These are phyloP conservation scores for Saccopteryx leptura DNA, from an alignment of 2,113 vertebrate species.

Conservation along the genomic window DNA sequence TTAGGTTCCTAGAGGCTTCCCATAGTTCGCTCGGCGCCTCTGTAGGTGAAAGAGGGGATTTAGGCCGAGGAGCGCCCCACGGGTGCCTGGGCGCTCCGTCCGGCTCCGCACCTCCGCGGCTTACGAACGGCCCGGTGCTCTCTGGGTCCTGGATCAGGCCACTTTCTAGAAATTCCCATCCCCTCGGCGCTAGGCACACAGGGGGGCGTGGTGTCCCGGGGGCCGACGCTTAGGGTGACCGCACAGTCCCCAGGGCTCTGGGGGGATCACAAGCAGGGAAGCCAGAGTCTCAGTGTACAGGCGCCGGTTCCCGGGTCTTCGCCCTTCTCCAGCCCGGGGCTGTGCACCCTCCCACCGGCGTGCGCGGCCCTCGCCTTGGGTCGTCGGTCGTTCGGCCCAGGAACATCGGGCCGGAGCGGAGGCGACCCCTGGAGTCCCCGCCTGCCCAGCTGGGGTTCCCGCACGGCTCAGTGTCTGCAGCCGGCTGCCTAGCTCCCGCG, in stretches of 20 bases:
- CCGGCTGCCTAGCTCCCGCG: background rate
- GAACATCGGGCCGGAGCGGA: background rate
- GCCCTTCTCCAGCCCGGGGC: too few relatives aligned
- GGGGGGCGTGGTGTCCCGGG: background rate
- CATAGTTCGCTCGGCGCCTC: background rate
- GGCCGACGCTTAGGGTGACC: background rate
- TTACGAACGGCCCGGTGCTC: background rate
- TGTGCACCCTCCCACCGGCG: background rate
- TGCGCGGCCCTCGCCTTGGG: background rate
- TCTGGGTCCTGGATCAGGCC: background rate
- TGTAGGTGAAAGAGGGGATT: background rate
- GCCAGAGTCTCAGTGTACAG: background rate
- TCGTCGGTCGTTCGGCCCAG: background rate
- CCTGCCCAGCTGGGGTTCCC: background rate
- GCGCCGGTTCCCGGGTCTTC: background rate
- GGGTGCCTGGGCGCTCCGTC: background rate
- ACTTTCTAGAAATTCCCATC: background rate
- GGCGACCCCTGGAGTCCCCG: too few relatives aligned
- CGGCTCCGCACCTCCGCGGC: background rate
- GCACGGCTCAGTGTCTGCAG: rapidly evolving
- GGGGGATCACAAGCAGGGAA: background rate
- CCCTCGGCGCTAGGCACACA: background rate
- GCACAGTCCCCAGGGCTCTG: background rate
- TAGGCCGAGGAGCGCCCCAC: background rate
- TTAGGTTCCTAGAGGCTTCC: background rate